Percentiles rank a stretch among this genome's conserved stretches.
Conservation (phyloP, 2,888 invertebrate genomes). For the Drosophila mercatorum region DNA sequence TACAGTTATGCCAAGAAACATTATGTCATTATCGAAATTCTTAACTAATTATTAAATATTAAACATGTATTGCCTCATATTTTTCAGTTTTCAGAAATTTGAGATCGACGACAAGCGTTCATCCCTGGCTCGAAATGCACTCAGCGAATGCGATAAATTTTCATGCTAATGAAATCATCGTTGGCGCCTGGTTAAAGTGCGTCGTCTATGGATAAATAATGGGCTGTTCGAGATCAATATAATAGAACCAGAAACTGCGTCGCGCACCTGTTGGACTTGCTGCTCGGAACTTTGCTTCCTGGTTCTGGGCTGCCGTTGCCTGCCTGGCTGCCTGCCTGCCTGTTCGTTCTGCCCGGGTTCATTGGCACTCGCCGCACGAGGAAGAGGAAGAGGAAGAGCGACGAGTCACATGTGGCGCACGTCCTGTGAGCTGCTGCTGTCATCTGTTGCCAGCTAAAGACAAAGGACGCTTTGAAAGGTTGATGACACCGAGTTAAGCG, state of each 20-base stretch:
- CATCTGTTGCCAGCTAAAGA: conserved; percentile 68
- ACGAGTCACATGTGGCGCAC: conserved; percentile 66
- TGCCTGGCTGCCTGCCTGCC: conserved; percentile 11
- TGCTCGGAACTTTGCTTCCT: conserved; percentile 61
- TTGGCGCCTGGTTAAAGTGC: conserved; percentile 35
- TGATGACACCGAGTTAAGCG: conserved; percentile 68
- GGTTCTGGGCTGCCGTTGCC: conserved; percentile 45
- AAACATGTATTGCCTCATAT: too few relatives aligned
- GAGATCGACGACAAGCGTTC: background rate
- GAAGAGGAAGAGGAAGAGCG: conserved; percentile 15
- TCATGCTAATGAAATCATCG: conserved; percentile 52
- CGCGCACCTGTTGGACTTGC: conserved; percentile 63
- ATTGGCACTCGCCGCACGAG: conserved; percentile 55
- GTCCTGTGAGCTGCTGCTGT: conserved; percentile 65
- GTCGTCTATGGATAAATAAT: conserved; percentile 52
- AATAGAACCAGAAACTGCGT: conserved; percentile 10
- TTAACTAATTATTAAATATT: background rate
- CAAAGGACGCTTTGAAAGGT: conserved; percentile 73
- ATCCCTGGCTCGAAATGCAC: conserved; percentile 4
- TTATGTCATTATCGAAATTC: background rate
- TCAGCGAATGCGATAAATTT: conserved; percentile 44
- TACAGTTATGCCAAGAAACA: too few relatives aligned
- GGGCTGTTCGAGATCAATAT: conserved; percentile 25
- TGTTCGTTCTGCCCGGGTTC: conserved; percentile 38
- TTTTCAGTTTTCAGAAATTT: background rate